phyloP scores from a whole-genome alignment of 2,797 vertebrate species.

The Tokudaia muenninki region DNA sequence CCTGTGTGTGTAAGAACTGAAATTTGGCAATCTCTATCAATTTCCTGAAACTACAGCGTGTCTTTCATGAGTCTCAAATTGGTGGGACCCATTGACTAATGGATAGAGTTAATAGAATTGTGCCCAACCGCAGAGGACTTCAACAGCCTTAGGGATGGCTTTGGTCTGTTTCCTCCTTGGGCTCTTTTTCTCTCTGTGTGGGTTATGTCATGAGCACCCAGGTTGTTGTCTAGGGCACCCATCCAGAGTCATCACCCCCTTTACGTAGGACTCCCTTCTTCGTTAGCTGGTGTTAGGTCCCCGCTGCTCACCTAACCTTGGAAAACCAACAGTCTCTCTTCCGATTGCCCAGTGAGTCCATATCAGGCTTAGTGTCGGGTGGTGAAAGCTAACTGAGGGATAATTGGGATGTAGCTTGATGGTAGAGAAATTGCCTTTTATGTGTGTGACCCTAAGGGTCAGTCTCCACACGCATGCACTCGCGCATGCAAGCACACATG shows the following conservation, averaged over 20 bases:
- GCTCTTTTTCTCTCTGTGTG: background rate
- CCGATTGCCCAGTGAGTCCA: background rate
- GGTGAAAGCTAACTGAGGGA: background rate
- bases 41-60: background rate
- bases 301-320: background rate
- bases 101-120: background rate
- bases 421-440: background rate
- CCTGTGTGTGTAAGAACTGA: background rate
- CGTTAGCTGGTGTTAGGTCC: background rate
- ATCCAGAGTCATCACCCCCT: background rate
- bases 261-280: background rate
- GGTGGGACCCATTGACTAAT: background rate
- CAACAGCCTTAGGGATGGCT: background rate
- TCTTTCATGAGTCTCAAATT: background rate
- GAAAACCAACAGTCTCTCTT: background rate
- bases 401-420: background rate
- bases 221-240: background rate
- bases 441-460: background rate
- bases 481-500: no score
- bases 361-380: background rate
- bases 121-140: background rate
- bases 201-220: fast-evolving
- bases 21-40: background rate
- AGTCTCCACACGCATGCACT: background rate
- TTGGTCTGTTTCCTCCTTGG: background rate